phyloP scores from a whole-genome alignment of 2,888 invertebrate species.

The Opisthograptis luteolata region DNA sequence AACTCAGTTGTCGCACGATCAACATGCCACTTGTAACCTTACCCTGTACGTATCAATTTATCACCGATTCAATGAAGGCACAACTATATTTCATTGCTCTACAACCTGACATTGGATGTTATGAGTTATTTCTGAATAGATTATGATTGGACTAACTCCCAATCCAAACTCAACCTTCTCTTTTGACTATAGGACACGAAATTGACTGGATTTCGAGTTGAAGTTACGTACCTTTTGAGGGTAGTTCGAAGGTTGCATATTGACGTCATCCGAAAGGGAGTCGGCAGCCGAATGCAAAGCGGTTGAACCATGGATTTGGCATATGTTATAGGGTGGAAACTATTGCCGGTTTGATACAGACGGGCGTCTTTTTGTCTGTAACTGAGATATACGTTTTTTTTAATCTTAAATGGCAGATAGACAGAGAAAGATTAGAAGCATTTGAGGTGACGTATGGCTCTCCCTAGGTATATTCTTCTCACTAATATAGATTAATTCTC shows the following conservation, averaged over 20 bases:
- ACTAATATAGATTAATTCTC: too few species aligned
- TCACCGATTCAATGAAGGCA: slow-evolving; percentile 82
- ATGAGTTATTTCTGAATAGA: slow-evolving; percentile 50
- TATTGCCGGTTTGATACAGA: slow-evolving; percentile 59
- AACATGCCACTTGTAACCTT: slow-evolving; percentile 76
- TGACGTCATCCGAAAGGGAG: slow-evolving; percentile 82
- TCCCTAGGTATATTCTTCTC: too few species aligned
- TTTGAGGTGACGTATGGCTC: too few species aligned
- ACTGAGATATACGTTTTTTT: too few species aligned
- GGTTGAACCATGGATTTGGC: slow-evolving; percentile 83
- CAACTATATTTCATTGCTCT: slow-evolving; percentile 79
- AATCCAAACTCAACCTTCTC: slow-evolving; percentile 29
- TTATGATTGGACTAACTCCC: slow-evolving; percentile 37
- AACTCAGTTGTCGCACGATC: slow-evolving; percentile 34
- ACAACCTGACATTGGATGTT: slow-evolving; percentile 69
- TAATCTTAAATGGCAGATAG: too few species aligned
- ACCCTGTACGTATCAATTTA: slow-evolving; percentile 78
- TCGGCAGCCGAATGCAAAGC: slow-evolving; percentile 80
- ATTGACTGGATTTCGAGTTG: slow-evolving; percentile 10
- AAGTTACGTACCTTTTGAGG: slow-evolving; percentile 44
- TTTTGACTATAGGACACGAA: neutral
- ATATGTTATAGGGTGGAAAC: slow-evolving; percentile 80
- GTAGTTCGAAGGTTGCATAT: slow-evolving; percentile 65
- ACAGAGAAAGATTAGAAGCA: too few species aligned
- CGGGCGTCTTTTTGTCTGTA: slow-evolving; percentile 34